These are phyloP conservation scores for Holcopasites calliopsidis DNA, from an alignment of 1,140 invertebrate genomes.

Conservation along the genomic window DNA sequence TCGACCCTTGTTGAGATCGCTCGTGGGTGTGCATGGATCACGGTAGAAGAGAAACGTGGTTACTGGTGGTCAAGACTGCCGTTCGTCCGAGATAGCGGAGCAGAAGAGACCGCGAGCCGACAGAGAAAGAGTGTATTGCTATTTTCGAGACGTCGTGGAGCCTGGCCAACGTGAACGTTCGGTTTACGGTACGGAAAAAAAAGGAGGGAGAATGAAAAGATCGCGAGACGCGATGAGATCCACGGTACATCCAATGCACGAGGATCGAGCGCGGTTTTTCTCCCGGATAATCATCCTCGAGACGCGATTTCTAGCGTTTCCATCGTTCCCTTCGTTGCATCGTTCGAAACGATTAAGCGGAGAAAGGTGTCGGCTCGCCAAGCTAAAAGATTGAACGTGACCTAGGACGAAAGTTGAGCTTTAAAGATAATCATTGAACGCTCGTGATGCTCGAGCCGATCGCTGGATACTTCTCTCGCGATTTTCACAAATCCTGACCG, in stretches of 20 bases:
- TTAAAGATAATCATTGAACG: background rate
- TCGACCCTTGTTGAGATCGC: background rate
- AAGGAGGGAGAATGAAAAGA: background rate
- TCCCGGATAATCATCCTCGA: background rate
- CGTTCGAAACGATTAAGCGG: too few relatives aligned
- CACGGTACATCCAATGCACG: conserved; percentile 8
- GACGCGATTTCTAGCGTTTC: background rate
- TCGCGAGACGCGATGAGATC: conserved; percentile 17
- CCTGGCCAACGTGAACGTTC: conserved; percentile 53
- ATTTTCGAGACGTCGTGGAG: conserved; percentile 62
- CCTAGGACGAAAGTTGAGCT: background rate
- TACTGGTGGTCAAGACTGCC: background rate
- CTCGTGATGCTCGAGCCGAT: background rate
- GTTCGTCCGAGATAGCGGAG: conserved; percentile 15
- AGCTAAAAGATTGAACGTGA: background rate
- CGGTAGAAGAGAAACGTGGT: background rate
- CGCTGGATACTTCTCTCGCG: too few relatives aligned
- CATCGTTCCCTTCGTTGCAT: background rate
- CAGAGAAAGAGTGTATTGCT: conserved; percentile 50
- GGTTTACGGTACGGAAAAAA: conserved; percentile 31
- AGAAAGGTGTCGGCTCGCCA: background rate
- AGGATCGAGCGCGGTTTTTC: background rate
- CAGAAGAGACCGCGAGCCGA: conserved; percentile 15
- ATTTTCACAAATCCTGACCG: too few relatives aligned
- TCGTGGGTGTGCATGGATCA: background rate